A percentile compares a stretch with the other conserved stretches of the same genome.
Conservation (phyloP, 1,140 invertebrate genomes). For the Pseudobourletiella spinata region DNA sequence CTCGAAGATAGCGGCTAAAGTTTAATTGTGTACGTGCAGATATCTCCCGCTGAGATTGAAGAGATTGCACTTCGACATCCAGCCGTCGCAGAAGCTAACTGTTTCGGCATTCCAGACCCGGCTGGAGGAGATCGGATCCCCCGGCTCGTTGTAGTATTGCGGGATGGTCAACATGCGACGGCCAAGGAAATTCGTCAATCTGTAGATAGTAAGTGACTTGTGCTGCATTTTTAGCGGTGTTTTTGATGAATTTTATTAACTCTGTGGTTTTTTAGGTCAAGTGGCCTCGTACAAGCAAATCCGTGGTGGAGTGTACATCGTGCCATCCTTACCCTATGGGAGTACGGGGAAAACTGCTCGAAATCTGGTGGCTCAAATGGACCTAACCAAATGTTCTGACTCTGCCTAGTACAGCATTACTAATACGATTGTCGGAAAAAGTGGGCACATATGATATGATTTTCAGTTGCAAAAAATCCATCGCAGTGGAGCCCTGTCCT, state of each 20-base stretch:
- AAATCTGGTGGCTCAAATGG: constrained; percentile 19
- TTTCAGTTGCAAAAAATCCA: too few relatives aligned
- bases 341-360: constrained; percentile 33
- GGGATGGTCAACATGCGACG: not conserved
- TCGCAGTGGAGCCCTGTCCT: too few relatives aligned
- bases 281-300: constrained; percentile 37
- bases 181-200: constrained; percentile 20
- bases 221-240: not conserved
- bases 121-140: constrained; percentile 35
- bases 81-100: constrained; percentile 45
- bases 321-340: constrained; percentile 23
- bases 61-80: constrained; percentile 37
- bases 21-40: too few relatives aligned
- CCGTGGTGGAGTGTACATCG: constrained; percentile 30
- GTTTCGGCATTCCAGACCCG: constrained; percentile 35
- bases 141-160: constrained; percentile 21
- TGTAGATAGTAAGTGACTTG: constrained; percentile 17
- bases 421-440: too few relatives aligned
- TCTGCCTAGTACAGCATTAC: too few relatives aligned
- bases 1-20: too few relatives aligned
- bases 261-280: constrained; percentile 28
- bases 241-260: not conserved
- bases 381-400: too few relatives aligned
- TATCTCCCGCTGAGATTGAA: constrained; percentile 36
- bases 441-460: too few relatives aligned